Conservation (phyloP, 1,140 invertebrate species). For the Oncopeltus fasciatus region DNA sequence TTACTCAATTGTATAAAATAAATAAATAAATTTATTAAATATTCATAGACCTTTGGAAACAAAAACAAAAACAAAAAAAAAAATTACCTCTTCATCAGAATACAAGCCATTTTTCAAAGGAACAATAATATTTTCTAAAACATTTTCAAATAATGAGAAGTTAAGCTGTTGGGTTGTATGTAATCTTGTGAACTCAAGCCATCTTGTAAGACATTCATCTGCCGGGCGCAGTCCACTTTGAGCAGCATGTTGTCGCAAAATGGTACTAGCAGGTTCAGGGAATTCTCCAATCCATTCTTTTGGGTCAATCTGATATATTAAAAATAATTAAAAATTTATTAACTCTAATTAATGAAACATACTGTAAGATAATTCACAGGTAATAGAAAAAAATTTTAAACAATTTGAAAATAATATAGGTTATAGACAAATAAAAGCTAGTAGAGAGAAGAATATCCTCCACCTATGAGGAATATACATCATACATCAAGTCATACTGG, state of each 20-base stretch:
- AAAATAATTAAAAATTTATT: no score
- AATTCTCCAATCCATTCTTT: slow-evolving; percentile 77
- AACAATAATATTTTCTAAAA: slow-evolving; percentile 47
- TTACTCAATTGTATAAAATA: no score
- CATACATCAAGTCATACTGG: no score
- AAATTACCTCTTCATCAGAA: slow-evolving; percentile 47
- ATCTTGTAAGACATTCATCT: slow-evolving; percentile 53
- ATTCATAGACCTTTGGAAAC: no score
- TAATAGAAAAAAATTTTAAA: no score
- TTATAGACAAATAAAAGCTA: no score
- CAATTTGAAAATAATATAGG: no score
- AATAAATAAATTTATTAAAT: no score
- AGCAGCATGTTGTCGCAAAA: slow-evolving; percentile 79
- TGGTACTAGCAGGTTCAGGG: slow-evolving; percentile 59
- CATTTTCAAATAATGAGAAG: slow-evolving; percentile 52
- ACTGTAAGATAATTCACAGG: no score
- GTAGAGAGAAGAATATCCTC: no score
- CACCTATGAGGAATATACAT: no score
- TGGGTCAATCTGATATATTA: slow-evolving; percentile 45
- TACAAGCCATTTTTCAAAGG: slow-evolving; percentile 45
- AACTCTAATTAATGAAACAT: no score
- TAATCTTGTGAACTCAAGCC: slow-evolving; percentile 56
- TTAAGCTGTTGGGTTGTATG: slow-evolving; percentile 61
- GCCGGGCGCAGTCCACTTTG: slow-evolving; percentile 67
- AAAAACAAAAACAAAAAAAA: not conserved